Evolutionary conservation across 2,888 invertebrate genomes (phyloP), one percentile per base, ranked within the genome.

Genomic region (Spatulosminthurus flaviceps): DNA sequence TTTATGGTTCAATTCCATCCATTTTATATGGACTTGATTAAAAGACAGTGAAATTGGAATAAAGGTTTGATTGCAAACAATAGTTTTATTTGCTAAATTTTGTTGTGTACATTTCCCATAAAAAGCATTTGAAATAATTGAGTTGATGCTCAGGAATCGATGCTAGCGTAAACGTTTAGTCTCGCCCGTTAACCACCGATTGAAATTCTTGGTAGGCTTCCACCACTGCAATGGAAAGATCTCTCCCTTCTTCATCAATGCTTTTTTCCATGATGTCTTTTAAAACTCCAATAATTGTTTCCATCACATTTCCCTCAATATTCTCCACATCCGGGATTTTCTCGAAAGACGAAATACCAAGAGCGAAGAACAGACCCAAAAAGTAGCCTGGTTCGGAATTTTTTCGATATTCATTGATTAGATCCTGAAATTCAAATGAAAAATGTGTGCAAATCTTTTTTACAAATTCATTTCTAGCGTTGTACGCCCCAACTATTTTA

Each of bases 271-370:
- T 24, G 0, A 34, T 21, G n/a, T 13, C 24, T 0, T 41, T 42
- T 19, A 76, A 21, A 21, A 24, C 21, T 5, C 13, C 34, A 9
- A 21, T 26, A 4, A 76, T 4, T 60, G 71, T 16, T 13, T 66
- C 34, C 29, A 41, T 28, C 16, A 77, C 43, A 41, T 43, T 60
- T 29, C 80, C 77, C 67, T 69, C 61, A 28, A 79, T 42, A 70
- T 42, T 29, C 29, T 67, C 41, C n/a, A 64, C 19, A 51, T 80
- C 71, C 26, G 64, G 26, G n/a, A 51, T 16, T 22, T 64, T n/a
- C 26, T 77, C 34, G 34, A 51, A 9, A 21, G 34, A 43, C 29
- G 7, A 28, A 24, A 19, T 51, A 1, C 70, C 60, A 28, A 67
- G 75, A 11, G 70, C 41, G 24, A 19, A 9, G 5, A 29, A 72